phyloP scores from a whole-genome alignment of 2,113 vertebrate species.

The Stigmatopora nigra region DNA sequence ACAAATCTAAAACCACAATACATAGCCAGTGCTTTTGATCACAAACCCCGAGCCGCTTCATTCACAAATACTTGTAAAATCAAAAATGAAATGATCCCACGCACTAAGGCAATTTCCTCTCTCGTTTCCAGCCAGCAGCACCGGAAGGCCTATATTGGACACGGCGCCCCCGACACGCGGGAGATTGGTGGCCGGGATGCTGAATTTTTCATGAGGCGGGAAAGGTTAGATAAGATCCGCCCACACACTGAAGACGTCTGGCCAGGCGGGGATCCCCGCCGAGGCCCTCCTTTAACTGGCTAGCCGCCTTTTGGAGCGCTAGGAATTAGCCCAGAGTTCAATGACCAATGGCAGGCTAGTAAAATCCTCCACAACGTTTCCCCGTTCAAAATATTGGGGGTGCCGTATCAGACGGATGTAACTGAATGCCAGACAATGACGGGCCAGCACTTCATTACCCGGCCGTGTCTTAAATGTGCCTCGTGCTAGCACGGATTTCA shows the following conservation, averaged over 20 bases:
- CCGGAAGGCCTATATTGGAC: constrained; percentile 50
- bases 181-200: constrained; percentile 69
- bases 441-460: background rate
- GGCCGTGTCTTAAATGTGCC: background rate
- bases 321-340: background rate
- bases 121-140: constrained; percentile 25
- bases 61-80: too few relatives aligned
- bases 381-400: background rate
- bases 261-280: background rate
- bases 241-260: constrained; percentile 17
- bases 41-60: too few relatives aligned
- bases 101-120: constrained; percentile 35
- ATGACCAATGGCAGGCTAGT: too few relatives aligned
- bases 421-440: background rate
- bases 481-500: background rate
- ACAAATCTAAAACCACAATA: constrained; percentile 49
- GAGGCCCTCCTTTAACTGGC: background rate
- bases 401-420: background rate
- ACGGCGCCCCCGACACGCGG: constrained; percentile 63
- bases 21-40: too few relatives aligned
- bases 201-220: constrained; percentile 72
- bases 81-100: background rate
- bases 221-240: constrained; percentile 72
- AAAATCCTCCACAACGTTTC: background rate
- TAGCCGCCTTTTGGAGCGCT: background rate